These are phyloP conservation scores for Acanthoscelides obtectus DNA, from an alignment of 2,888 invertebrate species.

Conservation along the genomic window DNA sequence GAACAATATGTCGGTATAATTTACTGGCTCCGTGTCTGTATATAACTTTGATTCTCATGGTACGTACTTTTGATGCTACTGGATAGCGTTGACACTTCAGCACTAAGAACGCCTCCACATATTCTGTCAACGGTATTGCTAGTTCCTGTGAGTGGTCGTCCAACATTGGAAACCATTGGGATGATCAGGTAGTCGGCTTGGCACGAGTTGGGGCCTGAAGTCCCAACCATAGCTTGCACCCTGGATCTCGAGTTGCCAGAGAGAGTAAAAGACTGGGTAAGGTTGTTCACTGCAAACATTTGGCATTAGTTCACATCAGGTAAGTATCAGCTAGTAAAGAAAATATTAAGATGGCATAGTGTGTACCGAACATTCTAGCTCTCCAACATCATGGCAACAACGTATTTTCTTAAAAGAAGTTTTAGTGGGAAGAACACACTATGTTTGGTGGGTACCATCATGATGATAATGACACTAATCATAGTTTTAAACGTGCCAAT, in stretches of 20 bases:
- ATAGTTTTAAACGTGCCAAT: too few relatives aligned
- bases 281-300: constrained; percentile 59
- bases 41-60: too few relatives aligned
- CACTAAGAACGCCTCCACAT: constrained; percentile 76
- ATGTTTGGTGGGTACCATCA: too few relatives aligned
- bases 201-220: constrained; percentile 65
- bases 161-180: constrained; percentile 70
- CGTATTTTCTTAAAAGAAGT: too few relatives aligned
- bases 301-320: constrained; percentile 6
- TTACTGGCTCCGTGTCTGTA: too few relatives aligned
- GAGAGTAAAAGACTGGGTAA: constrained; percentile 69
- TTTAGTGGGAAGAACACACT: too few relatives aligned
- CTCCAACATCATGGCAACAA: too few relatives aligned
- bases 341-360: too few relatives aligned
- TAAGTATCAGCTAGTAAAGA: too few relatives aligned
- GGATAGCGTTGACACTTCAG: constrained; percentile 64
- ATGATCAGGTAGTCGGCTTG: constrained; percentile 76
- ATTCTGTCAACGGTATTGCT: constrained; percentile 73
- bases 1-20: too few relatives aligned
- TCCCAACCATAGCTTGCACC: constrained; percentile 66
- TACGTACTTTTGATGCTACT: constrained; percentile 69
- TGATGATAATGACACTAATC: too few relatives aligned
- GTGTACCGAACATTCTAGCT: too few relatives aligned
- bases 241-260: constrained; percentile 71
- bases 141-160: constrained; percentile 53